Conservation (phyloP, 2,888 invertebrate species). For the Andrena chrysosceles region DNA sequence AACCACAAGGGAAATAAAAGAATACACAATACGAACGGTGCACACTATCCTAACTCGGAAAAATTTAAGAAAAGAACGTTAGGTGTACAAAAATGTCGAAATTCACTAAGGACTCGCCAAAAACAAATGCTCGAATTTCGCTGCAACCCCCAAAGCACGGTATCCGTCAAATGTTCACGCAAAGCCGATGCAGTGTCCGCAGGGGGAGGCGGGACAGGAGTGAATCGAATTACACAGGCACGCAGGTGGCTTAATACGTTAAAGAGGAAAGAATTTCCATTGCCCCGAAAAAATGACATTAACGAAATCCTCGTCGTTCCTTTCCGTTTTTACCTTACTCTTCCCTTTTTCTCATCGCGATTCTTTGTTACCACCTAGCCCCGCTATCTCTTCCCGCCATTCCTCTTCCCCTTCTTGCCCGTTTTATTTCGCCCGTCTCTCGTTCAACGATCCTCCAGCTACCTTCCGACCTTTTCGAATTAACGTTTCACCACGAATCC, state of each 20-base stretch:
- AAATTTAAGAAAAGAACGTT: not conserved
- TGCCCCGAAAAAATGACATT: constrained; percentile 68
- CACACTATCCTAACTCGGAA: not conserved
- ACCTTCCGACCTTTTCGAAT: constrained; percentile 68
- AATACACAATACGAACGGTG: not conserved
- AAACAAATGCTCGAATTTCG: constrained; percentile 41
- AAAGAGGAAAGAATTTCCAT: constrained; percentile 64
- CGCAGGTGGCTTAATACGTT: constrained; percentile 64
- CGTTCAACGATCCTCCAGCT: constrained; percentile 53
- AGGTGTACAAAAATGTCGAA: constrained; percentile 17
- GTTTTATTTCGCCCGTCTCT: constrained; percentile 50
- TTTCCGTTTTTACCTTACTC: constrained; percentile 26
- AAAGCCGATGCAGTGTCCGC: constrained; percentile 38
- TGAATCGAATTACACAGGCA: constrained; percentile 69
- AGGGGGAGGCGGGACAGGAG: constrained; percentile 57
- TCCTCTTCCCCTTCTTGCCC: constrained; percentile 30
- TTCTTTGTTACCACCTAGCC: constrained; percentile 31
- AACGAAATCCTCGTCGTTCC: constrained; percentile 57
- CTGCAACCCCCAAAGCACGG: constrained; percentile 26
- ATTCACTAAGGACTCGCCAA: constrained; percentile 46
- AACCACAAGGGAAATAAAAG: too few species aligned
- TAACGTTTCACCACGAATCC: constrained; percentile 72
- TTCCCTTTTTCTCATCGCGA: constrained; percentile 37
- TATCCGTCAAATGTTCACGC: constrained; percentile 54
- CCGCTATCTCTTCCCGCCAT: not conserved